phyloP scores from a whole-genome alignment of 2,113 vertebrate genomes.

The Charadrius vociferus region DNA sequence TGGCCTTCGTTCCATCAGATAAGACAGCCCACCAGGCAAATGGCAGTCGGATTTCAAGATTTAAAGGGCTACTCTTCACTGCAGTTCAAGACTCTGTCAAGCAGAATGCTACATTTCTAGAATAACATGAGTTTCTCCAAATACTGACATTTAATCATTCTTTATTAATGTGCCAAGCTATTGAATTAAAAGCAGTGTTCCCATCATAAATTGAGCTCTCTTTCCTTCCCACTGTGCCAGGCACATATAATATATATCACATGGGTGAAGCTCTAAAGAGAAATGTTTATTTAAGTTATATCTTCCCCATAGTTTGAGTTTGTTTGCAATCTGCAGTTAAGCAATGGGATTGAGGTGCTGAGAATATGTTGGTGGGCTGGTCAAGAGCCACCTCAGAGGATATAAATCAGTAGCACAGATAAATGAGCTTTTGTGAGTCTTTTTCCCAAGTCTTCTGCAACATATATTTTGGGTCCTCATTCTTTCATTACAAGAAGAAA shows the following conservation, averaged over 20 bases:
- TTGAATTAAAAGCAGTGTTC: neutral
- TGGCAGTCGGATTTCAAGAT: neutral
- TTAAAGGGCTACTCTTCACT: conserved; percentile 16
- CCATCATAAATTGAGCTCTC: conserved; percentile 3
- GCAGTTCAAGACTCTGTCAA: neutral
- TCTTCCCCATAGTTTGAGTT: neutral
- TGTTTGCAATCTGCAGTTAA: neutral
- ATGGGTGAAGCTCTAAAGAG: neutral
- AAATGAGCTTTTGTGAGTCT: neutral
- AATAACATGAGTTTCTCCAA: neutral
- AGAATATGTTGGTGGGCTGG: neutral
- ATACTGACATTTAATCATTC: conserved; percentile 3
- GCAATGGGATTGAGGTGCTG: neutral
- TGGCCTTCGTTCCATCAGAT: conserved; percentile 45
- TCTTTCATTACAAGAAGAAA: neutral
- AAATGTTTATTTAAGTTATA: conserved; percentile 1
- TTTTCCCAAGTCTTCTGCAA: neutral
- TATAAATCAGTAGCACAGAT: neutral
- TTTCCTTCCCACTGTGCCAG: neutral
- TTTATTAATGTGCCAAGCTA: neutral
- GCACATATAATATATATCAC: neutral
- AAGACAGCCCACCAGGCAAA: conserved; percentile 26
- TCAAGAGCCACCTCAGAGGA: neutral
- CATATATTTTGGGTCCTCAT: neutral
- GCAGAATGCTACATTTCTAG: conserved; percentile 16